Evolutionary conservation across 2,113 vertebrate species (phyloP).

Genomic region (Triplophysa rosa): DNA sequence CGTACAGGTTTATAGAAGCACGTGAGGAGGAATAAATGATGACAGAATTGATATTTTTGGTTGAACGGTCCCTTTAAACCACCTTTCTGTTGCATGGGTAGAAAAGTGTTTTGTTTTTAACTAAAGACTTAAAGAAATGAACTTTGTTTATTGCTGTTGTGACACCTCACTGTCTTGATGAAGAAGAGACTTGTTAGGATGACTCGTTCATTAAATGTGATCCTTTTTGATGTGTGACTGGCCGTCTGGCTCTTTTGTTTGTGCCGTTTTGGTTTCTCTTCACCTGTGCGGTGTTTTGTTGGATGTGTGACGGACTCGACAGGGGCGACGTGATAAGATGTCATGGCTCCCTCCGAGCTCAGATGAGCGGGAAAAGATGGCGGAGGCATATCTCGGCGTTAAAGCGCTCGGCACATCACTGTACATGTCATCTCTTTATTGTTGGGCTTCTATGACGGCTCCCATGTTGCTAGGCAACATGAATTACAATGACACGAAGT

Average conservation of each 20-base stretch:
- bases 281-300: neutral
- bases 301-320: neutral
- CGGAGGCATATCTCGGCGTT: conserved; percentile 48
- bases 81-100: conserved; percentile 59
- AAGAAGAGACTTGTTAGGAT: conserved; percentile 53
- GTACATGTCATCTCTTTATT: conserved; percentile 59
- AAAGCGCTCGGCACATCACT: conserved; percentile 51
- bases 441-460: conserved; percentile 58
- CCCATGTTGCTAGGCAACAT: conserved; percentile 59
- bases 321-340: neutral
- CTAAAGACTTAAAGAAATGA: conserved; percentile 48
- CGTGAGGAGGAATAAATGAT: neutral
- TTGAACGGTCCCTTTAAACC: conserved; percentile 13
- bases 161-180: conserved; percentile 58
- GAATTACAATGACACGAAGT: conserved; percentile 59
- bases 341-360: conserved; percentile 23
- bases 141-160: conserved; percentile 58
- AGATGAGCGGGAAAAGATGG: conserved; percentile 48
- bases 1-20: too few species aligned
- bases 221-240: conserved; percentile 18
- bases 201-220: conserved; percentile 35
- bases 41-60: neutral
- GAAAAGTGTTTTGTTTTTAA: conserved; percentile 54
- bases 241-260: conserved; percentile 24
- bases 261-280: neutral